Evolutionary conservation across 2,113 vertebrate species (phyloP), one percentile per base, ranked within the genome.

Genomic region (Embiotoca jacksoni): DNA sequence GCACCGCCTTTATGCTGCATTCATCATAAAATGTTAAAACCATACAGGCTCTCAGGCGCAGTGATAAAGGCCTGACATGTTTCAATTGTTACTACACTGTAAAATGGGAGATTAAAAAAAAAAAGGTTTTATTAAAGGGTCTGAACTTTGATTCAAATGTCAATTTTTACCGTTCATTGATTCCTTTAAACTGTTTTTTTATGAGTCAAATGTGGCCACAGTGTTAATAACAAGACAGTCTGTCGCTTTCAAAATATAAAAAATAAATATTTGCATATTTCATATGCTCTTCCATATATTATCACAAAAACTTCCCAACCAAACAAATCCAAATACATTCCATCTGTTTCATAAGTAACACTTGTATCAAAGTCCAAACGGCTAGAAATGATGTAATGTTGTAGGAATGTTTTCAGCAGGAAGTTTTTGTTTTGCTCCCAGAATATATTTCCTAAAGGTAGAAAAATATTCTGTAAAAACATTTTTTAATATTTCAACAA

Each of bases 211-310:
- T 44, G 6, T 3, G 10, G 41, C 9, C 10, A 44, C 41, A 59
- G 3, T 66, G 49, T 50, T 6, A 49, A 50, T 36, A 60, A 41
- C n/a, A 44, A 65, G 11, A n/a, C 0, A 35, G 8, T 4, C 4
- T 2, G 33, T 11, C 13, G 53, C 35, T 52, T 53, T 60, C 3
- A 44, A 52, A 59, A 78, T 59, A 62, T 56, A 9, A 44, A 44
- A 44, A 44, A 44, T 44, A 57, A 41, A 70, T 52, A 67, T 15
- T 37, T 41, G 39, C 31, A 61, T 4, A 78, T 14, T 78, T 47
- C 15, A 49, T 2, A 49, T 63, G 36, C 3, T 57, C 14, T 71
- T 47, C 9, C 7, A 55, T 39, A 41, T 37, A 53, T 74, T 39
- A 62, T 31, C 13, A 59, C n/a, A 11, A 44, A 61, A 41, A 13